Conservation (phyloP, 2,888 invertebrate species). For the Himalopsyche kuldschensis region DNA sequence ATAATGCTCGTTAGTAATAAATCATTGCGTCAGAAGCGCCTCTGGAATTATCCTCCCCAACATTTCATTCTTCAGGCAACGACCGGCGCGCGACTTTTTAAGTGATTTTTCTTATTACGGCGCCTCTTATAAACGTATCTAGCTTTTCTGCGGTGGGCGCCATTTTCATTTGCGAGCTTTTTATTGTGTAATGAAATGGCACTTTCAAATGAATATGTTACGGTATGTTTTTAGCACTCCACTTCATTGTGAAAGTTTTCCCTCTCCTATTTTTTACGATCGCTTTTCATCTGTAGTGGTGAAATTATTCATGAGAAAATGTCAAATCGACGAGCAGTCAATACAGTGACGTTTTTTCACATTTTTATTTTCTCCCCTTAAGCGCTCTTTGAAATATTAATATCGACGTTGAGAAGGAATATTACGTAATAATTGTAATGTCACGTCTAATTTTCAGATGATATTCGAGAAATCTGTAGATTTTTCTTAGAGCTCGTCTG, state of each 20-base stretch:
- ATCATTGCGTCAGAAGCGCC: not conserved
- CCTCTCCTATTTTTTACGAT: slow-evolving; percentile 31
- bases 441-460: not conserved
- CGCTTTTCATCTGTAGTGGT: slow-evolving; percentile 31
- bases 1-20: not conserved
- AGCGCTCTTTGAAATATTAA: slow-evolving; percentile 15
- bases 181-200: slow-evolving; percentile 40
- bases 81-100: slow-evolving; percentile 48
- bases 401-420: slow-evolving; percentile 1
- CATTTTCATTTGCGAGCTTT: slow-evolving; percentile 34
- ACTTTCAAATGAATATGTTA: slow-evolving; percentile 38
- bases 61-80: slow-evolving; percentile 21
- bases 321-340: slow-evolving; percentile 35
- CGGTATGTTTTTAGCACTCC: slow-evolving; percentile 26
- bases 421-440: not conserved
- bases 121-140: slow-evolving; percentile 44
- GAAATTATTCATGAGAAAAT: slow-evolving; percentile 39
- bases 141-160: slow-evolving; percentile 19
- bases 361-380: slow-evolving; percentile 6
- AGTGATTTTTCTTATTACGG: slow-evolving; percentile 59
- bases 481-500: no score
- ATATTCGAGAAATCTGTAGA: not conserved
- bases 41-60: slow-evolving; percentile 9
- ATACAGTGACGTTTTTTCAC: slow-evolving; percentile 21
- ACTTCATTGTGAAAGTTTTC: slow-evolving; percentile 31